Evolutionary conservation across 2,113 vertebrate genomes (phyloP).

Genomic region (Serinus canaria): DNA sequence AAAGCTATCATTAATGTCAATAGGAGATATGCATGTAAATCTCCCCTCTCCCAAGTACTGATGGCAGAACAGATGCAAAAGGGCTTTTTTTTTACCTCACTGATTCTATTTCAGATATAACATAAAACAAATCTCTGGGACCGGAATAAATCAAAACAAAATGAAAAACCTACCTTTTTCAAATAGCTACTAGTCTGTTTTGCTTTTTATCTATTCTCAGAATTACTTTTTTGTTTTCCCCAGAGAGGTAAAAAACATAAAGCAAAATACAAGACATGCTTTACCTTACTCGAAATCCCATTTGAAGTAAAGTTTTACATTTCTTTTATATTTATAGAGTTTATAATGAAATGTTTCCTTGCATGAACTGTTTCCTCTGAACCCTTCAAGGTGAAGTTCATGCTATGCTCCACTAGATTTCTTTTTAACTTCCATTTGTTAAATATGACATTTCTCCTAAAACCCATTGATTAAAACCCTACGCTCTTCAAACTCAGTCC

Average conservation of each 20-base stretch:
- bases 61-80: background rate
- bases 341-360: background rate
- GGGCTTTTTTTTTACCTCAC: background rate
- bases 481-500: background rate
- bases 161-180: background rate
- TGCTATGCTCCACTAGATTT: background rate
- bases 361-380: background rate
- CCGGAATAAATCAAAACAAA: background rate
- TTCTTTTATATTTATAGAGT: background rate
- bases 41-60: background rate
- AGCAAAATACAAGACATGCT: background rate
- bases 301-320: background rate
- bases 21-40: background rate
- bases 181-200: background rate
- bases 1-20: background rate
- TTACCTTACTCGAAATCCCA: background rate
- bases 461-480: background rate
- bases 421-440: background rate
- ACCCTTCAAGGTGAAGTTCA: background rate
- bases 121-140: background rate
- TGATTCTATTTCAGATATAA: slow-evolving; percentile 1
- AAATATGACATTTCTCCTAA: background rate
- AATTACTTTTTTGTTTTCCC: background rate
- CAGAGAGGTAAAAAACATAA: background rate
- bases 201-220: background rate